Evolutionary conservation across 2,113 vertebrate species (phyloP), one percentile per base, ranked within the genome.

Genomic region (Chiloscyllium plagiosum): DNA sequence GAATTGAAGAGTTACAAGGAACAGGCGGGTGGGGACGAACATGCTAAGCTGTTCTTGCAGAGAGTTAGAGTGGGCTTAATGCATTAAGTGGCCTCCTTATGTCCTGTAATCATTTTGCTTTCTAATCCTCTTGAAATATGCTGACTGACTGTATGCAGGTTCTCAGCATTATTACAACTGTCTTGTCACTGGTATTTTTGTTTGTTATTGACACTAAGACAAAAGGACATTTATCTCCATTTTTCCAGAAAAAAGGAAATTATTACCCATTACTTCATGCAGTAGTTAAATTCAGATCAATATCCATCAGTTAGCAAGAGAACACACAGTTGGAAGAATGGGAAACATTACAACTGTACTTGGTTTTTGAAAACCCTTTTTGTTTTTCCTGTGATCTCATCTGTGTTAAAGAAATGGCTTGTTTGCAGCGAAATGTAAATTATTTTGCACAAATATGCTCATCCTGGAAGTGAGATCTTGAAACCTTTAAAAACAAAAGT

Each of bases 381-480:
- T 42, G 50, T 95, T 95, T 72, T 29, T 95, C 47, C 69, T 33
- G 68, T 95, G 69, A 7, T 20, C 37, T 66, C 90, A 93, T 42
- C 26, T n/a, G 90, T 66, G 20, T 47, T n/a, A 70, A 70, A 94
- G 42, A 72, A 26, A 95, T 72, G 37, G 24, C 37, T 70, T 52
- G 26, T 72, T 95, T 95, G 66, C 29, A 72, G 70, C 69, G 52
- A 95, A 95, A 95, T 95, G 93, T 42, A 95, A 95, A 95, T 95
- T 13, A 50, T 93, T 72, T 47, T 47, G 68, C 69, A 52, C 22
- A 6, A 95, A 95, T 95, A 72, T 93, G 90, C 33, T 93, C n/a
- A 93, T 95, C 68, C 22, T 13, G 10, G 69, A 47, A 50, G 69
- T 33, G 47, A 33, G 42, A 72, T 50, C 50, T 29, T 72, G 42